Evolutionary conservation across 2,797 vertebrate species (phyloP), one percentile per base, ranked within the genome.

Genomic region (Microhierax caerulescens): DNA sequence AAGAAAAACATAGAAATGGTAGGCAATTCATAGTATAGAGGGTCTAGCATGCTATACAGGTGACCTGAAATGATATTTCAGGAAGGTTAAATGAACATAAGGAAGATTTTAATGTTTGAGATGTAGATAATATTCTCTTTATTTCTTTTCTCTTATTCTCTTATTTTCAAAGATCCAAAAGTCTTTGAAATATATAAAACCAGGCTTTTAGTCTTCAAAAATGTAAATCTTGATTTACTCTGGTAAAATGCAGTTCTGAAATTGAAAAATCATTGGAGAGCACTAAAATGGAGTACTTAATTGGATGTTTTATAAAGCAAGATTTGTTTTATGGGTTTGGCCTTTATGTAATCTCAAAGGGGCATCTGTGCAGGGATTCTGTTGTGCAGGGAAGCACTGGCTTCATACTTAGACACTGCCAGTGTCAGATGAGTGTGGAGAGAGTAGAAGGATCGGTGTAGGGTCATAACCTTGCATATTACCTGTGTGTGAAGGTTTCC

Each of bases 11-110:
- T 9, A 39, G 27, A 34, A 53, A 14, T 32, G 21, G 2, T 10
- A 16, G 30, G 32, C 10, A 51, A 1, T 10, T 86, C 19, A 28
- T 13, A 15, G 7, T 65, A 1, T 3, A 25, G 25, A 73, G 39
- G 10, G 5, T 56, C 32, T 85, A 0, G 13, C 1, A 1, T 59
- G 9, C 56, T 51, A 6, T 36, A 9, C 5, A 56, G 37, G 19
- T 64, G 41, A 37, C 30, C 17, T 68, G 61, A 43, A 94, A 34
- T 9, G 8, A 1, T 64, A 41, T 72, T 81, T 80, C 53, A 63
- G 30, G 10, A 54, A 51, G 56, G 12, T 48, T 69, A 47, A 78
- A 36, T 76, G 47, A 51, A 43, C 11, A 3, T 24, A 53, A 70
- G 60, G n/a, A 77, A 63, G 51, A 69, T 22, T 4, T 24, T 24